phyloP scores from a whole-genome alignment of 2,113 vertebrate species.

The Python bivittatus region DNA sequence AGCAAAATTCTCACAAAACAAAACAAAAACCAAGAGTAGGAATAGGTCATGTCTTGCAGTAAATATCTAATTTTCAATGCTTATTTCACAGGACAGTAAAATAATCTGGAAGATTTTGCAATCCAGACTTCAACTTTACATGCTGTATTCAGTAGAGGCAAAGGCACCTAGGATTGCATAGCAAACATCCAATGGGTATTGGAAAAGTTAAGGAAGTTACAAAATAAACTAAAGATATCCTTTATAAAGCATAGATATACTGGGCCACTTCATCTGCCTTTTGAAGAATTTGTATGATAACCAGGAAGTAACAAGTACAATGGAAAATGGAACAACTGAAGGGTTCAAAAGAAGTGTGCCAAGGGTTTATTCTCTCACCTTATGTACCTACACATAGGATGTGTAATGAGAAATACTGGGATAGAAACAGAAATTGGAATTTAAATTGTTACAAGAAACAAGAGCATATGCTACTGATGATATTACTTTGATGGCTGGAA shows the following conservation, averaged over 20 bases:
- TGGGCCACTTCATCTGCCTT: neutral
- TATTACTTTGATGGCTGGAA: neutral
- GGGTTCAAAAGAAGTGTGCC: neutral
- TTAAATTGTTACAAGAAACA: neutral
- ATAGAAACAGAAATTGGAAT: neutral
- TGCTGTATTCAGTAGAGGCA: neutral
- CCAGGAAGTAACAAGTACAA: neutral
- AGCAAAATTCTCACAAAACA: neutral
- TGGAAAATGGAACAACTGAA: neutral
- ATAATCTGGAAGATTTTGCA: neutral
- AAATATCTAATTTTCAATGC: neutral
- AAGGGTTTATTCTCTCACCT: neutral
- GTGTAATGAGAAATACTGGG: neutral
- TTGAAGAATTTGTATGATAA: neutral
- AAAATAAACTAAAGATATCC: neutral
- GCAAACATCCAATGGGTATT: neutral
- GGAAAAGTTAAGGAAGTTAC: neutral
- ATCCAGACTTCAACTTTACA: neutral
- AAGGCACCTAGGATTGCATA: neutral
- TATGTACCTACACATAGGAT: neutral
- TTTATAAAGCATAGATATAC: neutral
- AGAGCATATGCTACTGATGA: neutral
- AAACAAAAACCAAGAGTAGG: neutral
- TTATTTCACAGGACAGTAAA: neutral
- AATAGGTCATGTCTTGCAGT: neutral